phyloP scores from a whole-genome alignment of 2,888 invertebrate genomes.

The Campoplex capitator region DNA sequence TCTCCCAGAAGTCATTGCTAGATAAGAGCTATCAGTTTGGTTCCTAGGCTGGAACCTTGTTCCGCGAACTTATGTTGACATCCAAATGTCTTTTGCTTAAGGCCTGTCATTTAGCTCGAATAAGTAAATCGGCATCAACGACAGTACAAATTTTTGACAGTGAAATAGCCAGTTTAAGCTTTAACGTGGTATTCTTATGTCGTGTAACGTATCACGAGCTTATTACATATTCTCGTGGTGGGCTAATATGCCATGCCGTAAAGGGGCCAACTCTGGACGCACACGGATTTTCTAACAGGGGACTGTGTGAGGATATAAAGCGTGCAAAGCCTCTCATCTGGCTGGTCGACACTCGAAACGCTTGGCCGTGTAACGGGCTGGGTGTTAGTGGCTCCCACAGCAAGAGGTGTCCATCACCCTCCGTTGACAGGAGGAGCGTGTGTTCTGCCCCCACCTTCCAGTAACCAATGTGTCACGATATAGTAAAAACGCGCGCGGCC shows the following conservation, averaged over 20 bases:
- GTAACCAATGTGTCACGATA: constrained; percentile 57
- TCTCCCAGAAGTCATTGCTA: neutral
- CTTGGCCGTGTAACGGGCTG: constrained; percentile 19
- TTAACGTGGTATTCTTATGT: constrained; percentile 20
- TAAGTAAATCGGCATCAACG: neutral
- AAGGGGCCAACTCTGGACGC: constrained; percentile 48
- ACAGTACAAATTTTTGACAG: neutral
- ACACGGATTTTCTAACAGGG: constrained; percentile 10
- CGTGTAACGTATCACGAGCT: constrained; percentile 50
- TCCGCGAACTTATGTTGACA: neutral
- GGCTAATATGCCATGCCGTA: constrained; percentile 44
- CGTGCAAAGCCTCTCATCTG: constrained; percentile 36
- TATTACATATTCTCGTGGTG: constrained; percentile 53
- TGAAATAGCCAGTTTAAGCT: neutral
- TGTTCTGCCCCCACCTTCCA: constrained; percentile 69
- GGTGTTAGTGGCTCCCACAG: constrained; percentile 81
- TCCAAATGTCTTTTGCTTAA: neutral
- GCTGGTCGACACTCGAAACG: constrained; percentile 60
- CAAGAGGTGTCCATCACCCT: constrained; percentile 84
- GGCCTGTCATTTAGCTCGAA: neutral
- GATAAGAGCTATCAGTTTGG: neutral
- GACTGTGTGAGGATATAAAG: constrained; percentile 3
- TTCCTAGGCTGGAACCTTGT: neutral
- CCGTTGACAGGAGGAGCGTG: constrained; percentile 83
- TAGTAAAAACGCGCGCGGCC: constrained; percentile 31